These are phyloP conservation scores for Tuta absoluta DNA, from an alignment of 2,888 invertebrate genomes.

Conservation along the genomic window DNA sequence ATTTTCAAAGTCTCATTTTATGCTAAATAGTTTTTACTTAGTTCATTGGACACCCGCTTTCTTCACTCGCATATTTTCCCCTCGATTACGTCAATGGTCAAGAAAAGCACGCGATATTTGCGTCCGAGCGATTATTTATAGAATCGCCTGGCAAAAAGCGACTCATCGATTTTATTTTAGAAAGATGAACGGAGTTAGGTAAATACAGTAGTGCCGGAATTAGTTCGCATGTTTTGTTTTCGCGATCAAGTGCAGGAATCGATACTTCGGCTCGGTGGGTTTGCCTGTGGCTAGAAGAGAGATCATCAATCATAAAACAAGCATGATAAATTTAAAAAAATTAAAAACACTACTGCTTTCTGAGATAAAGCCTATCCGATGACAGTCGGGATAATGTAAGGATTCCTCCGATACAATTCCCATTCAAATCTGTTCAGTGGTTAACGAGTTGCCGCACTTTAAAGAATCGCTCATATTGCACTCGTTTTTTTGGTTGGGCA, in stretches of 20 bases:
- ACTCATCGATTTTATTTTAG: conserved; percentile 74
- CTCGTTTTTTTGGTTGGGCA: too few relatives aligned
- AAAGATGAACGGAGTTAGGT: conserved; percentile 60
- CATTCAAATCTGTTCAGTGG: too few relatives aligned
- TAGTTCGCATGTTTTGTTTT: conserved; percentile 65
- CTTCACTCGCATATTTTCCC: conserved; percentile 74
- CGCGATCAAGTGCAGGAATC: conserved; percentile 50
- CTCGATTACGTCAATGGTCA: conserved; percentile 76
- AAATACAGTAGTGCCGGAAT: conserved; percentile 73
- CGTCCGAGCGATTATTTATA: conserved; percentile 74
- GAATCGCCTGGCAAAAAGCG: conserved; percentile 71
- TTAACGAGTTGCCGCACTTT: too few relatives aligned
- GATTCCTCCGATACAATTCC: too few relatives aligned
- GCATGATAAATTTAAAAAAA: too few relatives aligned
- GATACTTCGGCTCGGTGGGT: not conserved
- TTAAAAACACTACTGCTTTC: too few relatives aligned
- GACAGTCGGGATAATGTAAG: too few relatives aligned
- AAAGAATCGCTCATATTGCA: too few relatives aligned
- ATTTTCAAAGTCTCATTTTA: not conserved
- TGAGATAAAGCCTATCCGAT: too few relatives aligned
- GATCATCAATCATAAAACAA: too few relatives aligned
- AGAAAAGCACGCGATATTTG: conserved; percentile 73
- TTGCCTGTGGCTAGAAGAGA: not conserved
- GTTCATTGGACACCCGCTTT: conserved; percentile 49
- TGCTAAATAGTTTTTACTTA: not conserved